Conservation (phyloP, 1,140 invertebrate genomes). For the Tetranychus cinnabarinus region DNA sequence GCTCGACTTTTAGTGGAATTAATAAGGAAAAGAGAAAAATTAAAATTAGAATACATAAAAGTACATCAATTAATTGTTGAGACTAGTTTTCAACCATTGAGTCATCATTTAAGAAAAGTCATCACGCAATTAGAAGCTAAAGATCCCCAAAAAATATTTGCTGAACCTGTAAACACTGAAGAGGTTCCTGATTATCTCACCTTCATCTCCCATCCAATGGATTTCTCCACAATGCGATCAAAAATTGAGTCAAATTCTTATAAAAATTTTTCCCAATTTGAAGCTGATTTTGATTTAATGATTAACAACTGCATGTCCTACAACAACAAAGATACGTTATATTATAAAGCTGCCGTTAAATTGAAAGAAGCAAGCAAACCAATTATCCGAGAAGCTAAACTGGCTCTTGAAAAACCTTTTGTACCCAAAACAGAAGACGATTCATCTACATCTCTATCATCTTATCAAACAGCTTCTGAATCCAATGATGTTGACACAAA, state of each 20-base stretch:
- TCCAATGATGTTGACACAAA: background rate
- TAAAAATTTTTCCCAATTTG: conserved; percentile 46
- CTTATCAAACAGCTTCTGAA: background rate
- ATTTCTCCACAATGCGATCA: conserved; percentile 66
- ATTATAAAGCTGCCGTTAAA: conserved; percentile 53
- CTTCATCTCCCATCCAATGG: conserved; percentile 83
- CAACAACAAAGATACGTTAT: conserved; percentile 69
- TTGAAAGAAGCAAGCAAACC: conserved; percentile 42
- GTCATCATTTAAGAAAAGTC: conserved; percentile 39
- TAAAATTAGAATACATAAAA: conserved; percentile 31
- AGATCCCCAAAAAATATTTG: conserved; percentile 69
- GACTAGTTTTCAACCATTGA: conserved; percentile 44
- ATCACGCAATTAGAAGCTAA: conserved; percentile 47
- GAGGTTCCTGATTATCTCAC: conserved; percentile 76
- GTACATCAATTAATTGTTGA: background rate
- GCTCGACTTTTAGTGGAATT: conserved; percentile 76
- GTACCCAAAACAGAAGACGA: no score
- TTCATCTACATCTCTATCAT: background rate
- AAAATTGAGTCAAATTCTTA: conserved; percentile 57
- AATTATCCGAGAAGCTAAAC: conserved; percentile 30
- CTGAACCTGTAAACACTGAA: conserved; percentile 64
- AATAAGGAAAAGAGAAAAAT: conserved; percentile 77
- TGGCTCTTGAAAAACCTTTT: background rate
- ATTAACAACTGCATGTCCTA: conserved; percentile 82
- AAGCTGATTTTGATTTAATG: conserved; percentile 76